Percentiles rank a stretch among this genome's conserved stretches.
Evolutionary conservation across 2,797 vertebrate genomes (phyloP).

Genomic region (Apogon hyalosoma): DNA sequence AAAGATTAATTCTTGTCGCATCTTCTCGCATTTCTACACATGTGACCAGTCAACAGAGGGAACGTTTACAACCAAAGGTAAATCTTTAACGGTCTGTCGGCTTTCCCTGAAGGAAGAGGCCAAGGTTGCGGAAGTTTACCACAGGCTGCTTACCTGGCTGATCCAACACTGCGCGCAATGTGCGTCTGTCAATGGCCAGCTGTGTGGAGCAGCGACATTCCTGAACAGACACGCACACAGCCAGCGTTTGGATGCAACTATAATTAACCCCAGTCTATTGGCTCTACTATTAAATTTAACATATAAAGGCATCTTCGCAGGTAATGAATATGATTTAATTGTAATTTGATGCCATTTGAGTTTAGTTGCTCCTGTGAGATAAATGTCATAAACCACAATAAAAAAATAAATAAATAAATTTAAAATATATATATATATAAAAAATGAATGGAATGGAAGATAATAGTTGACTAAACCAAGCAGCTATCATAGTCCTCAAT

Average conservation of each 20-base stretch:
- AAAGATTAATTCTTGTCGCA: background rate
- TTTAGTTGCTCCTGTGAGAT: no score
- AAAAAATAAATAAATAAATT: no score
- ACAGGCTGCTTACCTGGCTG: constrained; percentile 50
- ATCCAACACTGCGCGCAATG: constrained; percentile 74
- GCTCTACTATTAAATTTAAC: background rate
- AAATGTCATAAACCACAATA: no score
- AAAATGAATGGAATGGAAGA: background rate
- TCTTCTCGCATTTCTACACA: background rate
- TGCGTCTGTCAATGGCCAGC: constrained; percentile 73
- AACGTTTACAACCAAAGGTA: constrained; percentile 25
- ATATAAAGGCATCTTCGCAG: background rate
- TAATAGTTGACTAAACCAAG: background rate
- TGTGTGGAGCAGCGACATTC: constrained; percentile 67
- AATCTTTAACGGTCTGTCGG: constrained; percentile 35
- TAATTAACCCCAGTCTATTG: no score
- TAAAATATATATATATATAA: no score
- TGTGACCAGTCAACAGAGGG: background rate
- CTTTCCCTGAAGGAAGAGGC: constrained; percentile 30
- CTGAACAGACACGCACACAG: constrained; percentile 21
- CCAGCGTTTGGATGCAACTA: no score
- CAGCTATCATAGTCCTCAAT: background rate
- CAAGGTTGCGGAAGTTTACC: constrained; percentile 22
- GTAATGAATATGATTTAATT: background rate
- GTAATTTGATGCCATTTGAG: background rate